Percentiles rank a stretch among this genome's conserved stretches.
These are phyloP conservation scores for Wasmannia auropunctata DNA, from an alignment of 1,140 invertebrate genomes.

Conservation along the genomic window DNA sequence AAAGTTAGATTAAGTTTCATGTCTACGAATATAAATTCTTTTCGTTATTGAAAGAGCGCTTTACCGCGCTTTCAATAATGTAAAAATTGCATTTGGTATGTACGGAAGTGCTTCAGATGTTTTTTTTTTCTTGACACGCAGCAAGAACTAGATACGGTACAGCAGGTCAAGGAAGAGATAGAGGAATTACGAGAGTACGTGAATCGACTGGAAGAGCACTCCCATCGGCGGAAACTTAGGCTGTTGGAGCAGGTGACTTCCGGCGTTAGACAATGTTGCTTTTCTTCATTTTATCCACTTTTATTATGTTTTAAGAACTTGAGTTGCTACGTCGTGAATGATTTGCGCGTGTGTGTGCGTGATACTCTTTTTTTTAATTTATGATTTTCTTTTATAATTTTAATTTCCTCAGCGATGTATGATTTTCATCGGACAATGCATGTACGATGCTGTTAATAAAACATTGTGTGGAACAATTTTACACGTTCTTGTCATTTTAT, in stretches of 20 bases:
- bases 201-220: slow-evolving; percentile 95
- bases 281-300: background rate
- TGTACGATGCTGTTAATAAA: slow-evolving; percentile 29
- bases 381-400: slow-evolving; percentile 19
- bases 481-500: slow-evolving; percentile 33
- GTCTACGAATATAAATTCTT: background rate
- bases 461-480: background rate
- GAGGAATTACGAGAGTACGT: slow-evolving; percentile 96
- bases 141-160: slow-evolving; percentile 95
- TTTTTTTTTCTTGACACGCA: slow-evolving; percentile 63
- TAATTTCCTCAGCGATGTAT: background rate
- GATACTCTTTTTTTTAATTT: background rate
- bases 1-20: background rate
- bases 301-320: slow-evolving; percentile 22
- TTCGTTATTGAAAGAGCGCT: background rate
- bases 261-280: slow-evolving; percentile 2
- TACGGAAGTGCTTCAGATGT: slow-evolving; percentile 11
- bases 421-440: background rate
- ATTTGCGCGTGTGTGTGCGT: background rate
- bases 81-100: slow-evolving; percentile 12
- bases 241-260: slow-evolving; percentile 93
- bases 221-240: slow-evolving; percentile 93
- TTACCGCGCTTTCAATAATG: background rate
- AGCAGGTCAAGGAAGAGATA: slow-evolving; percentile 97
- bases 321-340: background rate